These are phyloP conservation scores for Rhea americana DNA, from an alignment of 2,113 vertebrate species.

Conservation along the genomic window DNA sequence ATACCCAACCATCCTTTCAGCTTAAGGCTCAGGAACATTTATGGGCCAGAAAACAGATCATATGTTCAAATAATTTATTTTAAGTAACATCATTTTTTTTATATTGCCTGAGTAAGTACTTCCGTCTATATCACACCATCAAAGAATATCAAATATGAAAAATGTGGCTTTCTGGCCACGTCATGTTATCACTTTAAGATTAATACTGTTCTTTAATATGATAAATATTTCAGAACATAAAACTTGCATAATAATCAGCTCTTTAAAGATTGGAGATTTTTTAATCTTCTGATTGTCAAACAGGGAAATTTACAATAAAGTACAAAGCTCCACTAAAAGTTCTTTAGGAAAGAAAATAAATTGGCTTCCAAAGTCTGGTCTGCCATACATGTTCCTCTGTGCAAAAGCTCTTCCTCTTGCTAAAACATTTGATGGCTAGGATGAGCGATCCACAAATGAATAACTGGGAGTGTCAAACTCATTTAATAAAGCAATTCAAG, in stretches of 20 bases:
- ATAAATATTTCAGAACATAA: slow-evolving; percentile 10
- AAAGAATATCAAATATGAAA: slow-evolving; percentile 29
- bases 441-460: neutral
- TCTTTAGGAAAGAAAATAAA: neutral
- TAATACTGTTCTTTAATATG: slow-evolving; percentile 13
- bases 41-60: neutral
- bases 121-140: neutral
- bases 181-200: neutral
- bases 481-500: neutral
- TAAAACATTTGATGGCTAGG: neutral
- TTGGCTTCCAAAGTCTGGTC: neutral
- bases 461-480: neutral
- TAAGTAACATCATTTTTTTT: neutral
- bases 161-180: neutral
- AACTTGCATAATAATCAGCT: neutral
- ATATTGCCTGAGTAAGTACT: slow-evolving; percentile 11
- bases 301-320: neutral
- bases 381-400: neutral
- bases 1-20: neutral
- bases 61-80: neutral
- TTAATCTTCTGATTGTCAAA: neutral
- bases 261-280: neutral
- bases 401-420: neutral
- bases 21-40: neutral
- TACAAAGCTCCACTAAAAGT: neutral